Base-by-base conservation (phyloP, 2,113 vertebrate genomes). In the Cromileptes altivelis region DNA sequence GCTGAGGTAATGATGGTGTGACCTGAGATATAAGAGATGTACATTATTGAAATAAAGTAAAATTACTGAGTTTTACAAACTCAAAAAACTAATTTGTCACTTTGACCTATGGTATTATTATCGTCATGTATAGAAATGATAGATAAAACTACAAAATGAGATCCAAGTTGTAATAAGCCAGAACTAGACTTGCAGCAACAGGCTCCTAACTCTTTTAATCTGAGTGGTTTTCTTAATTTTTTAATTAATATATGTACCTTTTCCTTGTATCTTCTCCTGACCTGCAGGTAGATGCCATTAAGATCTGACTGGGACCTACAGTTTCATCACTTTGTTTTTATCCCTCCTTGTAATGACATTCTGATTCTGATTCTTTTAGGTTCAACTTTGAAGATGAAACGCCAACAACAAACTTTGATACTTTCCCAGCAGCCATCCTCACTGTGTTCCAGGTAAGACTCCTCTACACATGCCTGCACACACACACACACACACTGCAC, bases 381-480 rank as follows among this genome's bases (percentile, higher is more conserved):
- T 99, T 99, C 93, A 99, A 98, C 93, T 99, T 99, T 94, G 93
- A 96, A 55, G 95, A 98, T 0, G 97, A 98, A 94, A 99, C 98
- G 0, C 97, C 98, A 2, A 98, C 97, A 0, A 99, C 98, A 8
- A 99, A 99, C 92, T 99, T 99, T 0, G 97, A 99, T 81, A 99
- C 97, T 42, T 99, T 99, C 78, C 97, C 98, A 2, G 97, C 98
- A 0, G 98, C 98, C 91, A 99, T 99, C 91, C 97, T 99, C 82
- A 99, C 98, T 0, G 98, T 99, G 58, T 99, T 99, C 91, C 98
- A 99, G 97, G 98, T 99, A 92, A 58, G 12, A 50, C 7, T 1
- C 6, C 5, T 17, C 14, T 4, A 21, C 47, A 52, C 49, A n/a
- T 17, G 19, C 21, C 2, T 23, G 1, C 30, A 17, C 50, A 23